These are phyloP conservation scores for Lepus timidus DNA, from an alignment of 2,113 vertebrate genomes.

Conservation along the genomic window DNA sequence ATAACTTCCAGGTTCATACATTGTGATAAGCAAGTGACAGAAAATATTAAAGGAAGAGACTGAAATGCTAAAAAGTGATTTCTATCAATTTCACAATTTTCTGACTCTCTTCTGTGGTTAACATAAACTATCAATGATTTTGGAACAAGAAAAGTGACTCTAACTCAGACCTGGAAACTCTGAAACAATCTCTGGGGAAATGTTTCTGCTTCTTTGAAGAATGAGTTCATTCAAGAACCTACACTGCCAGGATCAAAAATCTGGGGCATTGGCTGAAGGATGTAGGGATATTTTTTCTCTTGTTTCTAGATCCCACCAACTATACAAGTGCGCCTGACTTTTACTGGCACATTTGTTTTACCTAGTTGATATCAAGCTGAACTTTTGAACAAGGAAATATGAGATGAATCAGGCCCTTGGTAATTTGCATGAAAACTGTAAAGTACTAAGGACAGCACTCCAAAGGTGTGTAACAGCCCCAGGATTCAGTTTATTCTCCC, in stretches of 20 bases:
- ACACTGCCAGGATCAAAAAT: background rate
- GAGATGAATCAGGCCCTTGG: constrained; percentile 36
- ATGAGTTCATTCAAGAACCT: background rate
- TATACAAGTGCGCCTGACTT: background rate
- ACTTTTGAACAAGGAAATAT: constrained; percentile 63
- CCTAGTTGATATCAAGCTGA: constrained; percentile 29
- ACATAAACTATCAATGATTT: background rate
- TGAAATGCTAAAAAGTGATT: background rate
- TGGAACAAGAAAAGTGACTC: background rate
- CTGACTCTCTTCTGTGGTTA: background rate
- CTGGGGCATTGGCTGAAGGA: background rate
- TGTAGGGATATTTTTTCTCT: background rate
- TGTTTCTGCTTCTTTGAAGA: constrained; percentile 21
- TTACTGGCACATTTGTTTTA: background rate
- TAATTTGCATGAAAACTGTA: constrained; percentile 57
- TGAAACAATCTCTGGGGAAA: background rate
- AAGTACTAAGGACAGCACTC: constrained; percentile 74
- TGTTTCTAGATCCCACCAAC: constrained; percentile 16
- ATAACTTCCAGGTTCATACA: background rate
- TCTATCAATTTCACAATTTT: background rate
- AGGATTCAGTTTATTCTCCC: constrained; percentile 72
- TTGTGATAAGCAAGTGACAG: background rate
- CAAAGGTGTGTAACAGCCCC: constrained; percentile 59
- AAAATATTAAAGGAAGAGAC: background rate
- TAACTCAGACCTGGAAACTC: background rate